Percentiles rank a stretch among this genome's conserved stretches.
Conservation (phyloP, 2,888 invertebrate genomes). For the Plebejus melissa region DNA sequence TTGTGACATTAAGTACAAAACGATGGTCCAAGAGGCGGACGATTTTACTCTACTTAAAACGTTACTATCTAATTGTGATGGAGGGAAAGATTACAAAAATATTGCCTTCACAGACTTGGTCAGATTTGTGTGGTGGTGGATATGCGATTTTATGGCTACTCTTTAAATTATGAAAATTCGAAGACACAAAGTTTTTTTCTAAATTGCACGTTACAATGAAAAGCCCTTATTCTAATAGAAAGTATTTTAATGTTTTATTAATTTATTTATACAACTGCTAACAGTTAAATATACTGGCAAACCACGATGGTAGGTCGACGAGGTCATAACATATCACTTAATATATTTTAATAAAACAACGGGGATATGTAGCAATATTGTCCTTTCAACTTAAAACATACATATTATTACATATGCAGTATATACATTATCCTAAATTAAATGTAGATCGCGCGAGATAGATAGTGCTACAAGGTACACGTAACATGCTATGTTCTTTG, state of each 20-base stretch:
- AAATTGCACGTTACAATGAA: neutral
- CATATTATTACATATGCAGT: slow-evolving; percentile 19
- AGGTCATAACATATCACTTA: neutral
- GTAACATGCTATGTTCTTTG: neutral
- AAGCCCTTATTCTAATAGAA: neutral
- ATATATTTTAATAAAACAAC: slow-evolving; percentile 4
- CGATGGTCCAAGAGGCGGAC: slow-evolving; percentile 13
- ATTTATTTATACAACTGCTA: neutral
- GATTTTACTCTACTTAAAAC: neutral
- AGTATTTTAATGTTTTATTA: neutral
- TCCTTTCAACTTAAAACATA: slow-evolving; percentile 23
- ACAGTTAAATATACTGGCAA: neutral
- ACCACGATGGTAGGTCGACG: neutral
- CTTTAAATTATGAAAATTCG: neutral
- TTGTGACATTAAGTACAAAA: slow-evolving; percentile 14
- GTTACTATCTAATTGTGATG: slow-evolving; percentile 3
- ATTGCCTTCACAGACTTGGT: slow-evolving; percentile 1
- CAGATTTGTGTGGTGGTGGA: neutral
- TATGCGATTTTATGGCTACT: neutral
- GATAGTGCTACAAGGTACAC: neutral
- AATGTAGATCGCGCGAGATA: slow-evolving; percentile 1
- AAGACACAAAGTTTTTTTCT: neutral
- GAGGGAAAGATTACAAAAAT: slow-evolving; percentile 1
- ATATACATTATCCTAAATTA: slow-evolving; percentile 22
- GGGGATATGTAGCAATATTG: slow-evolving; percentile 26